These are phyloP conservation scores for Sigmodon hispidus DNA, from an alignment of 2,113 vertebrate genomes.

Conservation along the genomic window DNA sequence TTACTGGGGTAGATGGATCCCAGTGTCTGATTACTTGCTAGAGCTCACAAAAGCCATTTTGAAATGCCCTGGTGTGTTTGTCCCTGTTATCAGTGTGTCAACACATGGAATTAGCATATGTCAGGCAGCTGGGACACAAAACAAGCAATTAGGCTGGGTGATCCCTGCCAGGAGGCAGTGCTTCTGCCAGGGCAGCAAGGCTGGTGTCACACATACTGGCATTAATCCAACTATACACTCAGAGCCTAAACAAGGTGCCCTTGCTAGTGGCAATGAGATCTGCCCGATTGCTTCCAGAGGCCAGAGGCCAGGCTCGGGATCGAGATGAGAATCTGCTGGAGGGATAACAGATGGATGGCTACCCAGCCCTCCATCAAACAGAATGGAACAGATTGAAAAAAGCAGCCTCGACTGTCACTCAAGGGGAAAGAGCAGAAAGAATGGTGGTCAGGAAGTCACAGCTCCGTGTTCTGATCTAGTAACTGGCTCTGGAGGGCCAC, in stretches of 20 bases:
- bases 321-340: not conserved
- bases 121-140: conserved; percentile 73
- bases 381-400: not conserved
- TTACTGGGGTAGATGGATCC: not conserved
- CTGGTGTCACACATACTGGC: conserved; percentile 20
- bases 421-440: not conserved
- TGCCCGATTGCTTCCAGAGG: conserved; percentile 58
- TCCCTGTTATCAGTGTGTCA: conserved; percentile 48
- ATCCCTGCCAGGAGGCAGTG: conserved; percentile 31
- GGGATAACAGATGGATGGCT: conserved; percentile 1
- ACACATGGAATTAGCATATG: conserved; percentile 69
- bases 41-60: conserved; percentile 14
- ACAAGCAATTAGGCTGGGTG: conserved; percentile 61
- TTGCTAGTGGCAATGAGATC: not conserved
- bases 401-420: not conserved
- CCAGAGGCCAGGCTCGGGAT: not conserved
- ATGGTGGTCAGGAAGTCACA: not conserved
- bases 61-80: conserved; percentile 31
- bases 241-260: conserved; percentile 16
- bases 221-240: not conserved
- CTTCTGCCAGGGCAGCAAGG: conserved; percentile 14
- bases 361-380: not conserved
- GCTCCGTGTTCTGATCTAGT: not conserved
- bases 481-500: not conserved
- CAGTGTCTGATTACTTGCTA: not conserved